Evolutionary conservation across 2,888 invertebrate species (phyloP).

Genomic region (Apotomis turbidana): DNA sequence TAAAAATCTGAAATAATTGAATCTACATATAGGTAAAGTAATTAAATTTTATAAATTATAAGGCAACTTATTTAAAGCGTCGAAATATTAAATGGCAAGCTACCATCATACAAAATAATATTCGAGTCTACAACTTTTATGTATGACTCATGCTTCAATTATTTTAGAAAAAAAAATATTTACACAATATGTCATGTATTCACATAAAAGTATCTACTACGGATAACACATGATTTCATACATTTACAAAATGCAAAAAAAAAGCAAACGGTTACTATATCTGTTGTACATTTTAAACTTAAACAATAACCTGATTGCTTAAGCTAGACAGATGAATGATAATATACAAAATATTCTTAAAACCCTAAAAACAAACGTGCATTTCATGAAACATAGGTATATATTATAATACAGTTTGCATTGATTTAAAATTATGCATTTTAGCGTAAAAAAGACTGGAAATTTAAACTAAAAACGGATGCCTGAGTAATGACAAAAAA

Average conservation of each 20-base stretch:
- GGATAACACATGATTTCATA: slow-evolving; percentile 18
- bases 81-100: slow-evolving; percentile 66
- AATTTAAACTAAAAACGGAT: not conserved
- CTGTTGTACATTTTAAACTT: slow-evolving; percentile 20
- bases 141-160: slow-evolving; percentile 23
- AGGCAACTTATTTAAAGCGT: slow-evolving; percentile 50
- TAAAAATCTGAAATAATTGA: slow-evolving; percentile 37
- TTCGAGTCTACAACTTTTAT: slow-evolving; percentile 63
- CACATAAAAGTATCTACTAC: slow-evolving; percentile 51
- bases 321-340: slow-evolving; percentile 20
- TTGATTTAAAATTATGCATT: slow-evolving; percentile 6
- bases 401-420: slow-evolving; percentile 20
- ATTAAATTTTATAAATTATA: slow-evolving; percentile 20
- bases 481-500: not conserved
- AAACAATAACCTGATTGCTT: slow-evolving; percentile 13
- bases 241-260: slow-evolving; percentile 30
- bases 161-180: slow-evolving; percentile 47
- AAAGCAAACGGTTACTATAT: not conserved
- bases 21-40: slow-evolving; percentile 7
- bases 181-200: slow-evolving; percentile 55
- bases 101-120: slow-evolving; percentile 55
- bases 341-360: slow-evolving; percentile 5
- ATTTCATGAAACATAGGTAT: not conserved
- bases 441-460: not conserved
- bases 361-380: slow-evolving; percentile 8